phyloP scores from a whole-genome alignment of 2,113 vertebrate species.

The Brachypteracias leptosomus region DNA sequence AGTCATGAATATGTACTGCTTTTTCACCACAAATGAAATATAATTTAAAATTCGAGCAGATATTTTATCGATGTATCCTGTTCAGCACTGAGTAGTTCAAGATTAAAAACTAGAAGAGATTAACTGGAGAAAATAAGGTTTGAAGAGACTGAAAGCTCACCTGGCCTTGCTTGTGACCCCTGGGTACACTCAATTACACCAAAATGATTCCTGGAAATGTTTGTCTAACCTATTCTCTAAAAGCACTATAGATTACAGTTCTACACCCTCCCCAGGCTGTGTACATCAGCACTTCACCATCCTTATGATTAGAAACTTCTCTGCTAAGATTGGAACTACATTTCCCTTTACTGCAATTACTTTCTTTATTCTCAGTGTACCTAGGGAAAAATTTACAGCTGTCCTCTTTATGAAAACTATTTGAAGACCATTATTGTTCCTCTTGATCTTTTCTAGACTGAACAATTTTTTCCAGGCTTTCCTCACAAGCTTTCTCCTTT shows the following conservation, averaged over 20 bases:
- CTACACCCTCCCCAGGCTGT: neutral
- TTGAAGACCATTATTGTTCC: neutral
- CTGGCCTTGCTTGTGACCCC: neutral
- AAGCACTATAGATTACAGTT: neutral
- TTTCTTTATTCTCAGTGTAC: neutral
- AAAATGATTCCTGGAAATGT: conserved; percentile 29
- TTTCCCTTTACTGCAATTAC: neutral
- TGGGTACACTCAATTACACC: neutral
- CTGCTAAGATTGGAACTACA: neutral
- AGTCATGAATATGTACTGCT: neutral
- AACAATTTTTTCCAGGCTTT: neutral
- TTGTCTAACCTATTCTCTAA: conserved; percentile 9
- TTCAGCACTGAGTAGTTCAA: neutral
- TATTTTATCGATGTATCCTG: neutral
- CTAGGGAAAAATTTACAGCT: neutral
- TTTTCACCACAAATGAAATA: neutral
- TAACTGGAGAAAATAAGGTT: neutral
- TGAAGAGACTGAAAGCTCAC: neutral
- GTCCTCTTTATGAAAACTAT: neutral
- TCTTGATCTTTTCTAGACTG: neutral
- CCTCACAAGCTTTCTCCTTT: neutral
- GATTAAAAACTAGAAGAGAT: neutral
- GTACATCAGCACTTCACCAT: neutral
- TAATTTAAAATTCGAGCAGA: neutral
- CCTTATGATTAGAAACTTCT: neutral